Percentiles rank a stretch among this genome's conserved stretches.
These are phyloP conservation scores for Panthera uncia DNA, from an alignment of 2,113 vertebrate species.

Conservation along the genomic window DNA sequence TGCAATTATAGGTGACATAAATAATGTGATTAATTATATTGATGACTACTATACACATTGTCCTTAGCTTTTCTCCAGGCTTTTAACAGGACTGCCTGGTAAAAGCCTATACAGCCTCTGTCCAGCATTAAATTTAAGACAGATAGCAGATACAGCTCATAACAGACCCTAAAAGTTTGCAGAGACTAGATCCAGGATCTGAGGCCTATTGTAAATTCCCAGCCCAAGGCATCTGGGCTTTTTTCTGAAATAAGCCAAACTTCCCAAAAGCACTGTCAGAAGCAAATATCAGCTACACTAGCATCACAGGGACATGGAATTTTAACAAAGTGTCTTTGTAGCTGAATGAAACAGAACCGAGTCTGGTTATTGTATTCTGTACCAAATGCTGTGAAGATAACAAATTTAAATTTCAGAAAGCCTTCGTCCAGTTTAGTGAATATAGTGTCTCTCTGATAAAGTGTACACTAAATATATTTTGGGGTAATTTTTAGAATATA, in stretches of 20 bases:
- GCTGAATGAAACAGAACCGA: neutral
- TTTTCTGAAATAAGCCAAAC: neutral
- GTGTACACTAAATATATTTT: neutral
- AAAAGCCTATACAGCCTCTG: neutral
- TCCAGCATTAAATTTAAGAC: neutral
- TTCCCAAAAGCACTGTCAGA: constrained; percentile 27
- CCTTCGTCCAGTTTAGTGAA: constrained; percentile 34
- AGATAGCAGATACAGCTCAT: neutral
- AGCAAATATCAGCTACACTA: neutral
- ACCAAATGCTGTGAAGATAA: constrained; percentile 54
- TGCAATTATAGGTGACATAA: neutral
- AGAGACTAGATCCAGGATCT: neutral
- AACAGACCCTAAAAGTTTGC: neutral
- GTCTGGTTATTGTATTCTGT: constrained; percentile 40
- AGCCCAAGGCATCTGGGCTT: constrained; percentile 35
- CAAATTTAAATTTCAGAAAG: constrained; percentile 63
- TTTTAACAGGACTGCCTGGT: neutral
- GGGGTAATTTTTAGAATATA: neutral
- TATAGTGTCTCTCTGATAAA: neutral
- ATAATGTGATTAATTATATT: neutral
- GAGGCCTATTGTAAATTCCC: constrained; percentile 13
- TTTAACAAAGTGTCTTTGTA: constrained; percentile 53
- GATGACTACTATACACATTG: neutral
- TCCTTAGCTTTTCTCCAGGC: neutral
- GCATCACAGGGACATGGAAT: neutral